Conservation (phyloP, 2,113 vertebrate genomes). For the Sylvia atricapilla region DNA sequence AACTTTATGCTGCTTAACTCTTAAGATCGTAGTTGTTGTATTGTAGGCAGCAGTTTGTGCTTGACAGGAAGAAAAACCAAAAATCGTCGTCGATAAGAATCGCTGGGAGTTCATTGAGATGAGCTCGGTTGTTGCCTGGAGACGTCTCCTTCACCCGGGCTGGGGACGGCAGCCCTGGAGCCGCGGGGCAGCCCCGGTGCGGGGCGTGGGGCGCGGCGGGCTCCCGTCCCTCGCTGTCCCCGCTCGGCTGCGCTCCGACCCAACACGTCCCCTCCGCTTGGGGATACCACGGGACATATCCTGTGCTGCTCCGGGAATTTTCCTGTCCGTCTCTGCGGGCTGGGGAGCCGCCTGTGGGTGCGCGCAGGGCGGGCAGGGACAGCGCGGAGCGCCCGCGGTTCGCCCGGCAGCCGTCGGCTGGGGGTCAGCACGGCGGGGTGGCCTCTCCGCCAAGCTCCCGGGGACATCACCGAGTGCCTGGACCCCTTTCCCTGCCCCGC, state of each 20-base stretch:
- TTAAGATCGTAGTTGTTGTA: background rate
- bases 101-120: background rate
- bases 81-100: background rate
- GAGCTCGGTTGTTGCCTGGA: background rate
- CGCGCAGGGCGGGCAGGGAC: background rate
- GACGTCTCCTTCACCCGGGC: background rate
- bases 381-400: accelerated
- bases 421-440: background rate
- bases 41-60: background rate
- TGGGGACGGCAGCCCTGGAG: accelerated
- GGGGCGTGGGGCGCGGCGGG: accelerated
- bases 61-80: background rate
- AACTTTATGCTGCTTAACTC: background rate
- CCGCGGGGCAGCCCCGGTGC: background rate
- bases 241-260: background rate
- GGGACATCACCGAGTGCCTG: background rate
- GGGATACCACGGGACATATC: accelerated
- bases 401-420: background rate
- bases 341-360: accelerated
- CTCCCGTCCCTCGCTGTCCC: background rate
- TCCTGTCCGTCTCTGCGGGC: background rate
- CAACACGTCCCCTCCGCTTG: accelerated
- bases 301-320: background rate
- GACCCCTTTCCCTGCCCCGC: too few relatives aligned
- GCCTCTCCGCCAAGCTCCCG: background rate